Conservation (phyloP, 2,113 vertebrate species). For the Oreochromis niloticus region DNA sequence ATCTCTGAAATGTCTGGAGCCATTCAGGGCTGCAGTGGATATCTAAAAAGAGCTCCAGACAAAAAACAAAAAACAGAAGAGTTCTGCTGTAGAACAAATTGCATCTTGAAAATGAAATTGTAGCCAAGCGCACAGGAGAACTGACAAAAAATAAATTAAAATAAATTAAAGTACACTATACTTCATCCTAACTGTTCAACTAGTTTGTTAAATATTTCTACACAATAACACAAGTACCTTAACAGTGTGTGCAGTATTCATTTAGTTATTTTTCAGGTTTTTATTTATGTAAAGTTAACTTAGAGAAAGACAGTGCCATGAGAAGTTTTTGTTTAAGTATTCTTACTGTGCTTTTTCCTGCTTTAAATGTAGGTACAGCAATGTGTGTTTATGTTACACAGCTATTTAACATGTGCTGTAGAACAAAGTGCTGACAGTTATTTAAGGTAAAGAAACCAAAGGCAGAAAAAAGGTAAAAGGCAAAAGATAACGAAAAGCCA, state of each 20-base stretch:
- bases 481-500: fast-evolving
- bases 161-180: background rate
- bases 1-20: fast-evolving
- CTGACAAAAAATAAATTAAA: fast-evolving
- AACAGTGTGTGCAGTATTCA: background rate
- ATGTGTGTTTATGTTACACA: background rate
- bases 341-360: background rate
- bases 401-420: background rate
- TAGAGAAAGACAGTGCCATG: background rate
- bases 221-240: background rate
- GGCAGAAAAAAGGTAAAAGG: background rate
- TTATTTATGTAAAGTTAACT: background rate
- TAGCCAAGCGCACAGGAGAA: background rate
- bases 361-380: background rate
- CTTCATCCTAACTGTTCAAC: background rate
- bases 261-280: background rate
- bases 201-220: background rate
- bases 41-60: background rate
- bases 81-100: background rate
- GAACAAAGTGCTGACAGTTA: background rate
- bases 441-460: fast-evolving
- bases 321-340: background rate
- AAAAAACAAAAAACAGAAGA: background rate
- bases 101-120: fast-evolving
- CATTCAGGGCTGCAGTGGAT: fast-evolving